Conservation (phyloP, 2,797 vertebrate species). For the Danio aesculapii region DNA sequence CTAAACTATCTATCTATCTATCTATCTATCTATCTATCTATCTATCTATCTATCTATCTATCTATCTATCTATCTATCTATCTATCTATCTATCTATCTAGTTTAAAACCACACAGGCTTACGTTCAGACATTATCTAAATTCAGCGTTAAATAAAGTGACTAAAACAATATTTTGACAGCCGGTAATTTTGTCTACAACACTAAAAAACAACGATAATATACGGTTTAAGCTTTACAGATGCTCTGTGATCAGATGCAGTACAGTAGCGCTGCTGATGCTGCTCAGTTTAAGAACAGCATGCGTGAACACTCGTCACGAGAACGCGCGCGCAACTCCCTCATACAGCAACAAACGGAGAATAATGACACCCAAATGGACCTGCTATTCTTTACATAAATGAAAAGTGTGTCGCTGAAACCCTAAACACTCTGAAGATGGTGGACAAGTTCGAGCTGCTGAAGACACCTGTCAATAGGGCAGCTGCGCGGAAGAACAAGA, state of each 20-base stretch:
- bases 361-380: conserved; percentile 1
- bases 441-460: conserved; percentile 63
- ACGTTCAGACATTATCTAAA: no score
- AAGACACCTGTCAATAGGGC: conserved; percentile 40
- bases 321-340: conserved; percentile 19
- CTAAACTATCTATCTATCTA: no score
- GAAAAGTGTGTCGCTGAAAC: neutral
- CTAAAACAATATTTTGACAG: no score
- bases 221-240: neutral
- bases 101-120: no score
- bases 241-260: neutral
- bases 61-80: no score
- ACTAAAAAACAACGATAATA: no score
- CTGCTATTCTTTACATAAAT: neutral
- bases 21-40: no score
- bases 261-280: conserved; percentile 34
- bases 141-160: no score
- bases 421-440: conserved; percentile 64
- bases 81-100: no score
- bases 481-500: conserved; percentile 63
- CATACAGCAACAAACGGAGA: conserved; percentile 7
- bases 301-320: conserved; percentile 43
- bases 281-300: neutral
- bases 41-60: no score
- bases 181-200: no score